Percentiles rank a stretch among this genome's conserved stretches.
Conservation (phyloP, 2,888 invertebrate species). For the Thecocarcelia acutangulata region DNA sequence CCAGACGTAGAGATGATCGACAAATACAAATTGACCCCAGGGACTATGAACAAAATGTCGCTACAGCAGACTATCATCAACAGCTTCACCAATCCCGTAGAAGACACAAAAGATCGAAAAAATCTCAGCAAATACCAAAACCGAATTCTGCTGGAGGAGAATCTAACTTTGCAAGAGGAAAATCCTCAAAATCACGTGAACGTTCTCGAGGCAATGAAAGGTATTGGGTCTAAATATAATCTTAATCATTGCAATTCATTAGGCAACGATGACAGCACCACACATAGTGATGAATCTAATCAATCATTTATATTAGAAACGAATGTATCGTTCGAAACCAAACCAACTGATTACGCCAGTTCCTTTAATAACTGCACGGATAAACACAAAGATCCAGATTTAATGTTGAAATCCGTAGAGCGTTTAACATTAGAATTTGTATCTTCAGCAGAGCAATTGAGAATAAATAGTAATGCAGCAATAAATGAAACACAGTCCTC, state of each 20-base stretch:
- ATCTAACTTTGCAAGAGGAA: constrained; percentile 69
- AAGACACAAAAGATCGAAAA: constrained; percentile 77
- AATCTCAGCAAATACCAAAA: constrained; percentile 69
- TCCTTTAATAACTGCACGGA: constrained; percentile 70
- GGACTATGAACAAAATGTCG: constrained; percentile 59
- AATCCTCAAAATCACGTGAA: constrained; percentile 81
- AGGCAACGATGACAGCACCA: constrained; percentile 79
- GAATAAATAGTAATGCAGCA: constrained; percentile 74
- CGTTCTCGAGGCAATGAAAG: constrained; percentile 80
- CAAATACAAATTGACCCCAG: constrained; percentile 57
- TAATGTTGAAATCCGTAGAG: constrained; percentile 86
- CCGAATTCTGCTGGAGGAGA: constrained; percentile 57
- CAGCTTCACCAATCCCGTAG: constrained; percentile 73
- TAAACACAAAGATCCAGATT: constrained; percentile 85
- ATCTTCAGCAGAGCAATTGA: constrained; percentile 85
- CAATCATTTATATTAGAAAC: constrained; percentile 78
- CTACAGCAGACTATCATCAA: constrained; percentile 55
- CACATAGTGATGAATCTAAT: constrained; percentile 76
- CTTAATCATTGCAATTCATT: constrained; percentile 70
- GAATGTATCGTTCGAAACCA: constrained; percentile 72
- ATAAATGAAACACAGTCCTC: constrained; percentile 42
- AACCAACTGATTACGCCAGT: constrained; percentile 22
- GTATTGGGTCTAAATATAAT: constrained; percentile 75
- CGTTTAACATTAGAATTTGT: constrained; percentile 85
- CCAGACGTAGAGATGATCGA: constrained; percentile 82